phyloP scores from a whole-genome alignment of 2,113 vertebrate species.

The Odocoileus virginianus region DNA sequence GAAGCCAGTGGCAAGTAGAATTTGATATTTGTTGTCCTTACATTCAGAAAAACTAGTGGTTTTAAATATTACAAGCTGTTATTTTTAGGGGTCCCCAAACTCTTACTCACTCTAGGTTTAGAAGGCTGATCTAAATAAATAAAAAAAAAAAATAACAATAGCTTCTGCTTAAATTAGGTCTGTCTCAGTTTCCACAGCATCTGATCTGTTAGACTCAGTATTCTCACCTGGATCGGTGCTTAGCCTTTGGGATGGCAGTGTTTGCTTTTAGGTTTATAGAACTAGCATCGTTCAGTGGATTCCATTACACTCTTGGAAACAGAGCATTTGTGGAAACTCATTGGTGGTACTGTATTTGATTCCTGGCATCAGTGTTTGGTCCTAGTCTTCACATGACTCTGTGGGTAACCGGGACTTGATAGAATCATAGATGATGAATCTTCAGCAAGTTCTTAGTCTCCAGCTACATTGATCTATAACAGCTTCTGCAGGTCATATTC shows the following conservation, averaged over 20 bases:
- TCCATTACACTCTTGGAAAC: slow-evolving; percentile 70
- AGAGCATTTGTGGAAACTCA: slow-evolving; percentile 61
- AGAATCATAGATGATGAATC: not conserved
- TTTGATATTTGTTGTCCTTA: slow-evolving; percentile 57
- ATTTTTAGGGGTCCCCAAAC: slow-evolving; percentile 76
- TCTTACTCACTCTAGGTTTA: slow-evolving; percentile 74
- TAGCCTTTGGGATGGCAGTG: slow-evolving; percentile 69
- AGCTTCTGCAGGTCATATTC: not conserved
- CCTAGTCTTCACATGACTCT: not conserved
- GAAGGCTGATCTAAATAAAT: slow-evolving; percentile 79
- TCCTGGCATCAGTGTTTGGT: not conserved
- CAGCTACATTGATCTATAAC: not conserved
- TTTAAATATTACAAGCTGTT: slow-evolving; percentile 76
- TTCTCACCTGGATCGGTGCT: slow-evolving; percentile 75
- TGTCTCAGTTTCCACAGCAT: slow-evolving; percentile 82
- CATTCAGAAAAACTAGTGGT: slow-evolving; percentile 71
- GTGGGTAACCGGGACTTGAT: not conserved
- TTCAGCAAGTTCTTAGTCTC: not conserved
- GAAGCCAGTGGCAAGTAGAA: not conserved
- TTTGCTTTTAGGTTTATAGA: slow-evolving; percentile 73
- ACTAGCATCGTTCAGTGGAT: slow-evolving; percentile 66
- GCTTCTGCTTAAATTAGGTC: slow-evolving; percentile 79
- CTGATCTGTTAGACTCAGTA: slow-evolving; percentile 79
- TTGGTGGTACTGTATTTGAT: not conserved
- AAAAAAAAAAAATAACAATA: slow-evolving; percentile 44